Base-by-base conservation (phyloP, 2,888 invertebrate genomes). In the Pterobdella sp. region DNA sequence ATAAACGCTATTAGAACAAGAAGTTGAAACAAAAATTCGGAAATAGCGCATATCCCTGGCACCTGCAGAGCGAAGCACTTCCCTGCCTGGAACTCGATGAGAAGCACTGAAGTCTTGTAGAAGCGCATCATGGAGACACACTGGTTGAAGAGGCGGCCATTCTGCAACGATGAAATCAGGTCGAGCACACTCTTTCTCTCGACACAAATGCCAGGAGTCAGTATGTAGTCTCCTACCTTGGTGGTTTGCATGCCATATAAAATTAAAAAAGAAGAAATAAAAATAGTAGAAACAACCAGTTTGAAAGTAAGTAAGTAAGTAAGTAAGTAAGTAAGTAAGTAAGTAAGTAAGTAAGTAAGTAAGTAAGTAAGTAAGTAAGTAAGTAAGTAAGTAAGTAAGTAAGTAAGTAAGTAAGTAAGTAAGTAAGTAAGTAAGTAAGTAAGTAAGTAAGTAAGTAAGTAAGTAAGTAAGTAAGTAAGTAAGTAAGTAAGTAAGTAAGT, bases 111-210 rank as follows among this genome's bases (percentile, higher is more conserved):
- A 31, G 75, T 60, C 72, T 78, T 77, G 72, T 80, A 79, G 56
- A 76, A 76, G 35, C 94, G 87, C 74, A 90, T 90, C 96, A 97
- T 97, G 76, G 93, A 90, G 60, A 91, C 90, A 77, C 93, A 92
- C 84, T 99, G 98, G 81, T 92, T 92, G 85, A 94, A 96, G 36
- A 98, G 87, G 26, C 98, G 89, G 0, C 98, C 98, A 64, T 91
- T 92, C 84, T 93, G 92, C 37, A 98, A 86, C 0, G 97, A 97
- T 4, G 94, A 94, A 79, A 96, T 93, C 77, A 98, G 86, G 87
- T 98, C 97, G 4, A 93, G 93, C 76, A 97, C 88, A 68, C 94
- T 94, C 78, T 98, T 98, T 70, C 98, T 87, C 85, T 99, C 98
- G 29, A 98, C 91, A 81, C 97, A 96, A 77, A 96, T 91, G 32